These are phyloP conservation scores for Leptodactylus fuscus DNA, from an alignment of 2,113 vertebrate genomes.

Conservation along the genomic window DNA sequence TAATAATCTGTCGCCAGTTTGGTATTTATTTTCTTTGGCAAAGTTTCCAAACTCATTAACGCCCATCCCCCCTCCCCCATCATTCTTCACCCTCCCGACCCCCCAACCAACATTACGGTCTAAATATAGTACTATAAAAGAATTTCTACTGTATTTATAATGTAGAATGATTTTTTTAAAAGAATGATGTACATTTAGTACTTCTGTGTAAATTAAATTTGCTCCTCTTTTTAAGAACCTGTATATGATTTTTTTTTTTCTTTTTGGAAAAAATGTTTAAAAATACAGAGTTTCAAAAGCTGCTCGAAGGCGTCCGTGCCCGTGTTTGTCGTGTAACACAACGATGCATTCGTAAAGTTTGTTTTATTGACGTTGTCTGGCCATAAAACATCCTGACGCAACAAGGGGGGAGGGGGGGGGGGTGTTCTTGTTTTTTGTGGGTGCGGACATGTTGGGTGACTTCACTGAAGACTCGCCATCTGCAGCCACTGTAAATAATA, in stretches of 20 bases:
- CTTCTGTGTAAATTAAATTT: constrained; percentile 96
- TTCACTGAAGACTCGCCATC: constrained; percentile 8
- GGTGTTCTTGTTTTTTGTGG: too few relatives aligned
- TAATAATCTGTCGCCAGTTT: constrained; percentile 4
- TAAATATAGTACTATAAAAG: constrained; percentile 95
- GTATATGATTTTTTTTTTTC: constrained; percentile 58
- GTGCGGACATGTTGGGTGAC: too few relatives aligned
- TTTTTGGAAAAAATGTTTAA: constrained; percentile 21
- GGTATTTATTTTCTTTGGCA: constrained; percentile 47
- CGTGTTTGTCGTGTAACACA: background rate
- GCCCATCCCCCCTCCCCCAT: background rate
- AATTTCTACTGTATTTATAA: constrained; percentile 99
- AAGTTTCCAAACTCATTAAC: constrained; percentile 23
- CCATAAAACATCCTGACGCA: too few relatives aligned
- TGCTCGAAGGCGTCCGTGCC: background rate
- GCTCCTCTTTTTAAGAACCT: constrained; percentile 89
- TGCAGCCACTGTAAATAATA: constrained; percentile 37
- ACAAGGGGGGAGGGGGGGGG: too few relatives aligned
- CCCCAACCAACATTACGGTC: constrained; percentile 69
- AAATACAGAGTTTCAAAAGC: constrained; percentile 49
- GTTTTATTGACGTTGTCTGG: background rate
- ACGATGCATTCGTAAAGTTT: background rate
- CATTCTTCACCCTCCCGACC: background rate
- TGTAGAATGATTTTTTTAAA: constrained; percentile 96
- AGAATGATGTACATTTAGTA: constrained; percentile 96